Base-by-base conservation (phyloP, 1,140 invertebrate genomes). In the Drosophila athabasca region DNA sequence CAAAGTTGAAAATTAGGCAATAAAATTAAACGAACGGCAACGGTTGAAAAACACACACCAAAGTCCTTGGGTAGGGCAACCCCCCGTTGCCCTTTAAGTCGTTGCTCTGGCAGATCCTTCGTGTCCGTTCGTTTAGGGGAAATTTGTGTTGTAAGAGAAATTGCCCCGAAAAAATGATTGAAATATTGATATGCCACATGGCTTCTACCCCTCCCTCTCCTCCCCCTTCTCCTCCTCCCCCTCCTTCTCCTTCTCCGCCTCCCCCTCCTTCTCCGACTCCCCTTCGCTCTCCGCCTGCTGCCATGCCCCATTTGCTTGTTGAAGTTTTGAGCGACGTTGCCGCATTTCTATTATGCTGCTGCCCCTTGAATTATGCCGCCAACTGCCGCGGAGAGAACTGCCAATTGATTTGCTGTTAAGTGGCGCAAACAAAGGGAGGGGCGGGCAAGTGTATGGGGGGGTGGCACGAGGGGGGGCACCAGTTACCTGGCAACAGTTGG, bases 1-100 rank as follows among this genome's bases (percentile, higher is more conserved):
- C 81, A 85, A 85, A 85, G 82, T 85, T 87, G 81, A 85, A 85
- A 85, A 85, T 85, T 87, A 75, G 82, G 82, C 82, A 85, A 85
- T 85, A 87, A 85, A 85, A 85, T 85, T 85, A 87, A 85, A 85
- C 78, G 82, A 85, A 85, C 82, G 66, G 74, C 82, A 75, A 85
- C 82, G 80, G 65, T 44, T 29, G 39, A 17, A 29, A 43, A 39
- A 49, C 31, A 11, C 35, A 35, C 2, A 39, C 17, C 17, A 19
- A 19, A 19, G 17, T 19, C 17, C 0, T 19, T 0, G 17, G 17
- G 17, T 19, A 19, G 17, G 17, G 1, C 17, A 19, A 19, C 17
- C 17, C 17, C 17, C 17, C 17, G 17, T 19, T 19, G 17, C 17
- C 17, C 17, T 19, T 19, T 19, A 19, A 35, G 31, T 35, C 31